Base-by-base conservation (phyloP, 2,113 vertebrate genomes). In the Sisor rabdophorus region DNA sequence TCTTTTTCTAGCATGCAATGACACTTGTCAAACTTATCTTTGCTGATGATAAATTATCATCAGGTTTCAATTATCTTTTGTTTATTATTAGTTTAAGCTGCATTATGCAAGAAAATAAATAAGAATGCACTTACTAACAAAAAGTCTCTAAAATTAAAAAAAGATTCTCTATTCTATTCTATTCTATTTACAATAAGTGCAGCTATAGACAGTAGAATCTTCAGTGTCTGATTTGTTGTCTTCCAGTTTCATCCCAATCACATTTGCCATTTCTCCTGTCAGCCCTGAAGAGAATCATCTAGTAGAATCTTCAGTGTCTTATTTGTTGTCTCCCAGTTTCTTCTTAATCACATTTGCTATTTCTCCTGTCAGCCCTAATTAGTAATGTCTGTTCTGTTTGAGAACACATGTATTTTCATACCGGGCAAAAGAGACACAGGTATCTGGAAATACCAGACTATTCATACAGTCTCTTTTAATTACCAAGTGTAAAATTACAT, bases 341-440 rank as follows among this genome's bases (percentile, higher is more conserved):
- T 65, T 40, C n/a, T 47, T 12, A 11, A 22, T 12, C 60, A 36
- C 24, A 16, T 20, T 47, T 0, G 32, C 36, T 16, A 28, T 73
- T 50, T n/a, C 26, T 53, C 8, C 8, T 48, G 40, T 61, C 59
- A 22, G 24, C 28, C 22, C n/a, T 65, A 65, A 67, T 67, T 20
- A 65, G 12, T 11, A 54, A 28, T 17, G 6, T 65, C n/a, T 26
- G 13, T n/a, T 40, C 13, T 65, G 32, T 17, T 55, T 67, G 48
- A 75, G 11, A 9, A 9, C 6, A 11, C 7, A 19, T 44, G 5
- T 28, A 16, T 56, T 26, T 32, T 8, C 26, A 53, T 28, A 28
- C 20, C 63, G 63, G 71, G 64, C 54, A 53, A 53, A 26, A 63
- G 76, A 78, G 20, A 84, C 71, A 78, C 85, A 86, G 89, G 87